Conservation (phyloP, 2,888 invertebrate genomes). For the Leucania comma region DNA sequence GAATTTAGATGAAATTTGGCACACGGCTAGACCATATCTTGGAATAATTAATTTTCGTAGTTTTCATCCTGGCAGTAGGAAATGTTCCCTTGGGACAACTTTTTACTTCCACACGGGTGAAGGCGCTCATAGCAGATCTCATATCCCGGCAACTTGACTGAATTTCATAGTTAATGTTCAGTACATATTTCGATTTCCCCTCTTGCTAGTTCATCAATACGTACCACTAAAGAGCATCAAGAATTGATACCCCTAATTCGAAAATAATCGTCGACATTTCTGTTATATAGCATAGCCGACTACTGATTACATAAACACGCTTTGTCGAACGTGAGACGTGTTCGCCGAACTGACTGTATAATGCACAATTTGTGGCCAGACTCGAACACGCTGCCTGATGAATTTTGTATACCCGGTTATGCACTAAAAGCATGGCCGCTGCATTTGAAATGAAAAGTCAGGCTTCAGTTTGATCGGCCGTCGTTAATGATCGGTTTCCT, state of each 20-base stretch:
- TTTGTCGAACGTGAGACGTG: conserved; percentile 21
- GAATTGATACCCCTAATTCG: background rate
- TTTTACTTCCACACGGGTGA: background rate
- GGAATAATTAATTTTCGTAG: background rate
- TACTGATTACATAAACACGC: conserved; percentile 20
- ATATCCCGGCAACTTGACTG: background rate
- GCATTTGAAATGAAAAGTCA: conserved; percentile 45
- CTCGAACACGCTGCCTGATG: conserved; percentile 34
- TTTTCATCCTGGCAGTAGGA: too few relatives aligned
- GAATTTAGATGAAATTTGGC: background rate
- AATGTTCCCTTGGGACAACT: too few relatives aligned
- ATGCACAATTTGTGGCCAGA: conserved; percentile 40
- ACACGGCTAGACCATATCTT: background rate
- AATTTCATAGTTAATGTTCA: background rate
- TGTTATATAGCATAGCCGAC: background rate
- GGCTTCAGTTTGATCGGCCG: conserved; percentile 19
- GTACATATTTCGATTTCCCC: background rate
- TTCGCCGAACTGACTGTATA: conserved; percentile 27
- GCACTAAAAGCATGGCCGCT: conserved; percentile 21
- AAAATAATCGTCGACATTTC: background rate
- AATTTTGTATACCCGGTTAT: conserved; percentile 42
- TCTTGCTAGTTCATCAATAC: background rate
- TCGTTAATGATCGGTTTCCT: conserved; percentile 24
- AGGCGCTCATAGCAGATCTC: background rate
- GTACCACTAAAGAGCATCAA: background rate